Conservation (phyloP, 1,140 invertebrate genomes). For the Bombus picipes region DNA sequence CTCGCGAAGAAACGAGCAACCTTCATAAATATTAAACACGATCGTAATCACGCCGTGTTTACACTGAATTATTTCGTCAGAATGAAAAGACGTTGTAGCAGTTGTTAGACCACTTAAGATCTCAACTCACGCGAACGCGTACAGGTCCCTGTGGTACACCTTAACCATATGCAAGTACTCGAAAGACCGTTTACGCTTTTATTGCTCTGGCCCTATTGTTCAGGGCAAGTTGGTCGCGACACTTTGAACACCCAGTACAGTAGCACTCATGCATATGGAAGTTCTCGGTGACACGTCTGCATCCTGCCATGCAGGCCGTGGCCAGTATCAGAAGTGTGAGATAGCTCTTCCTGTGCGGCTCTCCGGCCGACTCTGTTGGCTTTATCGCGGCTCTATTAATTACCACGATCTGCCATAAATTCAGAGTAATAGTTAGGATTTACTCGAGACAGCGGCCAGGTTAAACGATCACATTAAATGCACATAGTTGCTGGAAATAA, state of each 20-base stretch:
- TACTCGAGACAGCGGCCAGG: constrained; percentile 55
- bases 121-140: background rate
- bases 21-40: background rate
- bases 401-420: constrained; percentile 74
- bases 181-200: constrained; percentile 28
- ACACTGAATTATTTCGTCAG: background rate
- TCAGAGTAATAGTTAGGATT: constrained; percentile 70
- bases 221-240: constrained; percentile 38
- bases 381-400: constrained; percentile 73
- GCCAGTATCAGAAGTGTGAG: constrained; percentile 67
- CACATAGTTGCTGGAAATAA: constrained; percentile 36
- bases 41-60: background rate
- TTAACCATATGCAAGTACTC: background rate
- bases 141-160: background rate
- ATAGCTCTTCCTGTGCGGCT: constrained; percentile 62
- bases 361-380: constrained; percentile 28
- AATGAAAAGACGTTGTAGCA: background rate
- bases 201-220: constrained; percentile 1
- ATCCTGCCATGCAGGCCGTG: constrained; percentile 46
- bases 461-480: constrained; percentile 57
- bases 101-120: background rate
- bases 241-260: constrained; percentile 48
- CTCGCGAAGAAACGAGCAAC: background rate
- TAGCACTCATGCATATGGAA: constrained; percentile 66
- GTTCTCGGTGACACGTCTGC: constrained; percentile 58